Evolutionary conservation across 2,797 vertebrate genomes (phyloP).

Genomic region (Scarus forsteni): DNA sequence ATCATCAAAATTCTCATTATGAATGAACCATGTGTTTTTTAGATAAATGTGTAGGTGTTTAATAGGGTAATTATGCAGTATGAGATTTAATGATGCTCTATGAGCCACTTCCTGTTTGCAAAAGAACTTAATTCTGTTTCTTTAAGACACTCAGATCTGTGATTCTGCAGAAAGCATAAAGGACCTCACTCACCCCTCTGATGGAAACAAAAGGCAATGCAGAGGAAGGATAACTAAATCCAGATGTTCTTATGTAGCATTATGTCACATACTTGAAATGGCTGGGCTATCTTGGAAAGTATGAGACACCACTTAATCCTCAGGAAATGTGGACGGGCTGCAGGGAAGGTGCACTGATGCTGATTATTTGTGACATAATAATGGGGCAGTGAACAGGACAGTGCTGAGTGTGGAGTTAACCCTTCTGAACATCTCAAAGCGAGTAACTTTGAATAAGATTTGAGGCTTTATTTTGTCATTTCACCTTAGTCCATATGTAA

Average conservation of each 20-base stretch:
- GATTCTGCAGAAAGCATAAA: constrained; percentile 28
- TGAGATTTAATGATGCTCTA: no score
- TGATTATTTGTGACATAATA: constrained; percentile 43
- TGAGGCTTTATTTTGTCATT: constrained; percentile 3
- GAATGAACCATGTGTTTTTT: no score
- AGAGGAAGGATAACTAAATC: constrained; percentile 61
- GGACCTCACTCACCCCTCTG: constrained; percentile 31
- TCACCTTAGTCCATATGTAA: constrained; percentile 2
- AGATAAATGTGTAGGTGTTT: no score
- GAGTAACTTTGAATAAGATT: constrained; percentile 6
- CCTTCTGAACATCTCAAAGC: constrained; percentile 6
- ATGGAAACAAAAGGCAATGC: constrained; percentile 19
- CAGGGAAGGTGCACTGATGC: constrained; percentile 49
- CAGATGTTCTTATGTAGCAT: constrained; percentile 80
- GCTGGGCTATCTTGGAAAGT: constrained; percentile 77
- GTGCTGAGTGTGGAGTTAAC: not conserved
- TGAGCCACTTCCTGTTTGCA: no score
- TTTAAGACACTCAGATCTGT: not conserved
- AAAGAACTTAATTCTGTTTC: not conserved
- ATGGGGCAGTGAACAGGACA: constrained; percentile 17
- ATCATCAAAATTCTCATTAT: no score
- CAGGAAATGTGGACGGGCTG: constrained; percentile 74
- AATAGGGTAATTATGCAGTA: no score
- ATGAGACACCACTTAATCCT: constrained; percentile 66
- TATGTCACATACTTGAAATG: constrained; percentile 73